Conservation (phyloP, 2,797 vertebrate species). For the Yasuhikotakia modesta region DNA sequence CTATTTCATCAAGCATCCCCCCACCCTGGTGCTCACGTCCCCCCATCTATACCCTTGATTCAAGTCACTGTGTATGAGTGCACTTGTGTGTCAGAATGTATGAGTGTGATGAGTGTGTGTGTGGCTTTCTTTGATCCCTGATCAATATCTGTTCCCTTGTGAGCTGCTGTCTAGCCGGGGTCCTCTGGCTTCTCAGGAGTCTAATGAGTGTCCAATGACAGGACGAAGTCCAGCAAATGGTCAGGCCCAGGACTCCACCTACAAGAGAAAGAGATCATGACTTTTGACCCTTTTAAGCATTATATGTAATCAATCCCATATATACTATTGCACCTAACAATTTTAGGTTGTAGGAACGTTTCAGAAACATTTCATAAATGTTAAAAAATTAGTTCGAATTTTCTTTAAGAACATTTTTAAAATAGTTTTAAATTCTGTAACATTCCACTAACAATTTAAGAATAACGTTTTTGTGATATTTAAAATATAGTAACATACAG, state of each 20-base stretch:
- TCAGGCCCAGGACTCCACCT: conserved; percentile 35
- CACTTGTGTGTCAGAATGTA: conserved; percentile 45
- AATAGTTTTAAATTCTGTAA: too few species aligned
- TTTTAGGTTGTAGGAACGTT: too few species aligned
- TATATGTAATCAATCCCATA: conserved; percentile 50
- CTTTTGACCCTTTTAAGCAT: conserved; percentile 51
- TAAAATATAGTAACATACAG: too few species aligned
- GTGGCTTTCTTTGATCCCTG: conserved; percentile 59
- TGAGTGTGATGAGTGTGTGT: conserved; percentile 49
- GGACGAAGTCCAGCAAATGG: conserved; percentile 50
- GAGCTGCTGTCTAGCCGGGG: conserved; percentile 71
- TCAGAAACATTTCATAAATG: background rate
- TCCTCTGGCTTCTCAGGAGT: conserved; percentile 67
- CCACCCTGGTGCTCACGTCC: conserved; percentile 64
- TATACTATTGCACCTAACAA: background rate
- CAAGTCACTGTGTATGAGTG: conserved; percentile 67
- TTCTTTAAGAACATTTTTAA: too few species aligned
- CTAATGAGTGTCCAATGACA: conserved; percentile 71
- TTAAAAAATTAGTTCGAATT: too few species aligned
- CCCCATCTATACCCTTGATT: conserved; percentile 78
- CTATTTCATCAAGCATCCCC: conserved; percentile 72
- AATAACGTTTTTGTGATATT: too few species aligned
- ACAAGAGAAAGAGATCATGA: conserved; percentile 47
- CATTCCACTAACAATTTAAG: too few species aligned
- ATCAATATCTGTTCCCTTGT: conserved; percentile 76